Conservation (phyloP, 2,797 vertebrate species). For the Mastacembelus armatus region DNA sequence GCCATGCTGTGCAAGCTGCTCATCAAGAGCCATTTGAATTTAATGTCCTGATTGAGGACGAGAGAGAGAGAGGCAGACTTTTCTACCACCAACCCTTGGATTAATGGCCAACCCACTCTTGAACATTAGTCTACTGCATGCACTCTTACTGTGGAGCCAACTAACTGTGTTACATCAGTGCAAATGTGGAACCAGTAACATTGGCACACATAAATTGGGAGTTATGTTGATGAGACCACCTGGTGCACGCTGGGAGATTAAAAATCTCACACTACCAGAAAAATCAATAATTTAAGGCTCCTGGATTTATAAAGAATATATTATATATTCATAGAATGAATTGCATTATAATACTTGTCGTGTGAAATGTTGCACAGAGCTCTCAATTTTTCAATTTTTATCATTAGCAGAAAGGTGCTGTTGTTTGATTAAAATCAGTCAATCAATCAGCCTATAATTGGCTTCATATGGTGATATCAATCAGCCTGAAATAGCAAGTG, state of each 20-base stretch:
- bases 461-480: slow-evolving; percentile 20
- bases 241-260: slow-evolving; percentile 27
- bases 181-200: not conserved
- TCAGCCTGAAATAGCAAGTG: slow-evolving; percentile 14
- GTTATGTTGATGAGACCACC: not conserved
- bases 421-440: slow-evolving; percentile 1
- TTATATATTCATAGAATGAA: not conserved
- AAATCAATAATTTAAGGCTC: not conserved
- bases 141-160: not conserved
- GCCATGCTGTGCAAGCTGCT: not conserved
- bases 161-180: not conserved
- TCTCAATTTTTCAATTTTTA: not conserved
- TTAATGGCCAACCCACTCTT: slow-evolving; percentile 5
- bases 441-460: slow-evolving; percentile 20
- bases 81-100: not conserved
- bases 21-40: slow-evolving; percentile 4
- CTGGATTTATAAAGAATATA: too few relatives aligned
- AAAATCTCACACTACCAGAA: not conserved
- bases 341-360: not conserved
- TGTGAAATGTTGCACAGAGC: not conserved
- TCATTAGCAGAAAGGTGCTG: not conserved
- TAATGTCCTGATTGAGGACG: slow-evolving; percentile 9
- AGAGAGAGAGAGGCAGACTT: not conserved
- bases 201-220: slow-evolving; percentile 7
- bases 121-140: not conserved